Evolutionary conservation across 2,797 vertebrate genomes (phyloP).

Genomic region (Rhabdomys pumilio): DNA sequence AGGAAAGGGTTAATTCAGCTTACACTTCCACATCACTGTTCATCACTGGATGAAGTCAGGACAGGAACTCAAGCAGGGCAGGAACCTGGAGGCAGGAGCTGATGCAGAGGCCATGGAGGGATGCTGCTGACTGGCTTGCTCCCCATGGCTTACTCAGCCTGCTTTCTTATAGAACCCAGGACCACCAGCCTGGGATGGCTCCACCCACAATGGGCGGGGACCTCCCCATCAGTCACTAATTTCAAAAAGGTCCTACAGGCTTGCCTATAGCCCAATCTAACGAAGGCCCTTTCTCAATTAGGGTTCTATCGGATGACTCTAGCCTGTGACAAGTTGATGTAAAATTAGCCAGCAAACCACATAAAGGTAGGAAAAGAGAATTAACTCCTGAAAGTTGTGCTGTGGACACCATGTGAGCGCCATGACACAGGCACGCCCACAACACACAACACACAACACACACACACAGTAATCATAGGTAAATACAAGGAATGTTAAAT

Average conservation of each 20-base stretch:
- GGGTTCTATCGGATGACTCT: not conserved
- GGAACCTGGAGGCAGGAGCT: not conserved
- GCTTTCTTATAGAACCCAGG: not conserved
- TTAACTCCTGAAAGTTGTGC: no score
- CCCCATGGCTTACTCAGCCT: not conserved
- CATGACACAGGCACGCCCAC: not conserved
- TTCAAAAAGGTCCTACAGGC: not conserved
- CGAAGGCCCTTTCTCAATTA: not conserved
- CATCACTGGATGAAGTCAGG: not conserved
- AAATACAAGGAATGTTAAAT: not conserved
- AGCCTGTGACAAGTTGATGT: not conserved
- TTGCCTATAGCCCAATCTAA: not conserved
- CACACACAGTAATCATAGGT: not conserved
- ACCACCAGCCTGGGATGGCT: not conserved
- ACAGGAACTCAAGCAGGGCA: not conserved
- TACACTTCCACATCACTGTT: not conserved
- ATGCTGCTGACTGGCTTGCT: not conserved
- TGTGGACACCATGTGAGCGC: not conserved
- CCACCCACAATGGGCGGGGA: no score
- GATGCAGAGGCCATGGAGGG: not conserved
- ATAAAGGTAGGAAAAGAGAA: not conserved
- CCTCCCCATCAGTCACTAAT: not conserved
- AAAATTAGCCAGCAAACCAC: not conserved
- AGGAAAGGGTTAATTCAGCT: not conserved
- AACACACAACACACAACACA: no score